Evolutionary conservation across 2,113 vertebrate species (phyloP).

Genomic region (Syrmaticus mikado): DNA sequence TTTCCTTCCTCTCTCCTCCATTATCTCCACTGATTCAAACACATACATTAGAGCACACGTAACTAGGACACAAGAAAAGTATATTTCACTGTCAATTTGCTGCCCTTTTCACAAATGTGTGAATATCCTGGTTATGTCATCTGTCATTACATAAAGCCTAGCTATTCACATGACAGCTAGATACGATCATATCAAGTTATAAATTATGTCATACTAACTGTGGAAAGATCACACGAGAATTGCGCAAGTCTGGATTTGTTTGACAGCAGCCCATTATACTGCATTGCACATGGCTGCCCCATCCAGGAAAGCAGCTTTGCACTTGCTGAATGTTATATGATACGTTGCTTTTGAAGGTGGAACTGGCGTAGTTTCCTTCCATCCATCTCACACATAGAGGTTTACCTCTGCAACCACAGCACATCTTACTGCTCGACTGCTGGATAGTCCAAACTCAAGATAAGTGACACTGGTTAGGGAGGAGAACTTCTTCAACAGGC

Average conservation of each 20-base stretch:
- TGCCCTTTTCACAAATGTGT: background rate
- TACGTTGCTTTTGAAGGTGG: background rate
- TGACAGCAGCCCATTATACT: background rate
- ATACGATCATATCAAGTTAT: background rate
- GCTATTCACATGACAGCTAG: background rate
- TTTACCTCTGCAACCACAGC: background rate
- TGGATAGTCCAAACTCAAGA: background rate
- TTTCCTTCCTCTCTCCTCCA: background rate
- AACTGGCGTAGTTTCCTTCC: background rate
- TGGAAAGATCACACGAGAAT: background rate
- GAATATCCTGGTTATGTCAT: constrained; percentile 15
- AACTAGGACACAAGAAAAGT: constrained; percentile 4
- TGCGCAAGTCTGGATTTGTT: background rate
- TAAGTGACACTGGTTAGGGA: background rate
- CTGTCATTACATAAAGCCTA: background rate
- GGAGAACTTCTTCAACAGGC: background rate
- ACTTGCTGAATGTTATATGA: rapidly evolving
- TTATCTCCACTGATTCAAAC: background rate
- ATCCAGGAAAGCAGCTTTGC: background rate
- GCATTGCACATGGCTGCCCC: background rate
- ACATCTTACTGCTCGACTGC: background rate
- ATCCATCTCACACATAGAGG: background rate
- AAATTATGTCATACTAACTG: background rate
- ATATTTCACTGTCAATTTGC: background rate
- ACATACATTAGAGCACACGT: background rate